These are phyloP conservation scores for Heliconius sara DNA, from an alignment of 2,888 invertebrate species.

Conservation along the genomic window DNA sequence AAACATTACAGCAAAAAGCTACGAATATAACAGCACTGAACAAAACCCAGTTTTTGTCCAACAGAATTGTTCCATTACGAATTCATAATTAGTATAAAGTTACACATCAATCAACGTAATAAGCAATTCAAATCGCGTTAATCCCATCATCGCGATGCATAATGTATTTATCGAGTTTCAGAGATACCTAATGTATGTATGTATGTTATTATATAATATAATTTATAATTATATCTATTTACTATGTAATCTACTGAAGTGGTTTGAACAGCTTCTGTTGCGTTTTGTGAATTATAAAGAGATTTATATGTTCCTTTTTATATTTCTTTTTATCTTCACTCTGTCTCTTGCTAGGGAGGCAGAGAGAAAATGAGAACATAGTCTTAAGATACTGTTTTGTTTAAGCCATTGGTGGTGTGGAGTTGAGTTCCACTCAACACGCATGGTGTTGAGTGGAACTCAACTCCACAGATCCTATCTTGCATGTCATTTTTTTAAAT, in stretches of 20 bases:
- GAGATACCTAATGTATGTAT: conserved; percentile 58
- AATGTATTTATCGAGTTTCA: conserved; percentile 51
- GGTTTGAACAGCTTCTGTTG: not conserved
- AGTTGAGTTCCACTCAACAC: too few relatives aligned
- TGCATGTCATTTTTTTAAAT: too few relatives aligned
- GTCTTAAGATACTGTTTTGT: too few relatives aligned
- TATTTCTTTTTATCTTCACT: too few relatives aligned
- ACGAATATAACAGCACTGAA: not conserved
- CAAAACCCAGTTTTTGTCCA: conserved; percentile 31
- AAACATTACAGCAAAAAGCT: not conserved
- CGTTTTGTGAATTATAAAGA: not conserved
- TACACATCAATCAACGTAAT: conserved; percentile 79
- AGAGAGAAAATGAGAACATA: too few relatives aligned
- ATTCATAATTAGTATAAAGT: conserved; percentile 54
- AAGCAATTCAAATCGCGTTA: conserved; percentile 80
- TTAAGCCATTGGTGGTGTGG: too few relatives aligned
- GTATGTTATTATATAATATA: conserved; percentile 50
- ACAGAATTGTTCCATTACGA: conserved; percentile 48
- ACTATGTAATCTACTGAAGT: conserved; percentile 18
- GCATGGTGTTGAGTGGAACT: too few relatives aligned
- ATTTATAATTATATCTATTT: conserved; percentile 42
- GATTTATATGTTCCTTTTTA: not conserved
- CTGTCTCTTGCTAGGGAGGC: too few relatives aligned
- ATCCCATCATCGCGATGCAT: conserved; percentile 70
- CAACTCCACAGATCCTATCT: too few relatives aligned